Evolutionary conservation across 2,113 vertebrate species (phyloP).

Genomic region (Pangasianodon gigas): DNA sequence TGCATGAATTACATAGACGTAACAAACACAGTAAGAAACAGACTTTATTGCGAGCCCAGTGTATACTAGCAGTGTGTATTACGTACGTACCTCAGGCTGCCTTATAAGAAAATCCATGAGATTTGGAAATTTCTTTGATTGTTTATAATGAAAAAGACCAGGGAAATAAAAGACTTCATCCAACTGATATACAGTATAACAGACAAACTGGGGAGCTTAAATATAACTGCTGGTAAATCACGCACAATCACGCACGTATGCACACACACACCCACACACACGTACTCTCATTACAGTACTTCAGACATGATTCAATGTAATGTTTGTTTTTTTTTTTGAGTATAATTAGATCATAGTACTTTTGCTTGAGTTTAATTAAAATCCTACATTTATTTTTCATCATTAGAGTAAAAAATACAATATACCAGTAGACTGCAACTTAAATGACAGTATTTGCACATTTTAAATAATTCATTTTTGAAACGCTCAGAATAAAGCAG

Average conservation of each 20-base stretch:
- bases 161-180: background rate
- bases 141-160: background rate
- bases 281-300: background rate
- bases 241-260: background rate
- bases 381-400: no score
- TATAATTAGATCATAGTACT: no score
- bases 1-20: background rate
- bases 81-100: background rate
- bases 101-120: background rate
- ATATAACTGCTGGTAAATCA: background rate
- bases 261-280: background rate
- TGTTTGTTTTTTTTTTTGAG: no score
- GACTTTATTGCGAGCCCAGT: background rate
- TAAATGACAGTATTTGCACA: no score
- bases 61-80: background rate
- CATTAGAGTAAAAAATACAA: no score
- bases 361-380: no score
- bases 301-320: no score
- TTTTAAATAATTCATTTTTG: no score
- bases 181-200: background rate
- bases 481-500: no score
- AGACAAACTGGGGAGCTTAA: background rate
- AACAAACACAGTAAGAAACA: background rate
- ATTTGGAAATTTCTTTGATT: background rate
- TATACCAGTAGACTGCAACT: no score